Conservation (phyloP, 2,888 invertebrate genomes). For the Melinaea marsaeus region DNA sequence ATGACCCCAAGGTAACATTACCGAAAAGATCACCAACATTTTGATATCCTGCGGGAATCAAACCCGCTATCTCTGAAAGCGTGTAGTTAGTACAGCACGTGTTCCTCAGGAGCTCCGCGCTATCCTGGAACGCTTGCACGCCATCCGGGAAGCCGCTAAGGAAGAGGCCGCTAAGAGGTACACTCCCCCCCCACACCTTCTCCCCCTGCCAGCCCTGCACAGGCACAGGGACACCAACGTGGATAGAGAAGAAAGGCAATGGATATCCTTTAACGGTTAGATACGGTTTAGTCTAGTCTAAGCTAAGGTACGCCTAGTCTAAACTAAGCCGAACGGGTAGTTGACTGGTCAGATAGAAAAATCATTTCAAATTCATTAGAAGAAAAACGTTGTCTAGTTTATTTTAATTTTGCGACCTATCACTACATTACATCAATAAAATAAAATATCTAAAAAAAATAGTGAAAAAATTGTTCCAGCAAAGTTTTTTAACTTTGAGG, state of each 20-base stretch:
- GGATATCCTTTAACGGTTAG: conserved; percentile 72
- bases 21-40: not conserved
- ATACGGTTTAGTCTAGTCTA: too few species aligned
- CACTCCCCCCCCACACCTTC: conserved; percentile 55
- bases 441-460: too few species aligned
- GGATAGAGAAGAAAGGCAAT: conserved; percentile 68
- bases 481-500: too few species aligned
- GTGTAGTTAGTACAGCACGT: not conserved
- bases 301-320: too few species aligned
- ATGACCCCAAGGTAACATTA: conserved; percentile 61
- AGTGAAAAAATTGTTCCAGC: too few species aligned
- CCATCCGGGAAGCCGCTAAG: conserved; percentile 60
- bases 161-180: conserved; percentile 54
- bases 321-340: too few species aligned
- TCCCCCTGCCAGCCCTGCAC: conserved; percentile 59
- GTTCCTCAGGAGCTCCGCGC: conserved; percentile 56
- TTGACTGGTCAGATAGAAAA: too few species aligned
- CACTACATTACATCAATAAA: too few species aligned
- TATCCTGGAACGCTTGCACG: conserved; percentile 62
- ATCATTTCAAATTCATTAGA: too few species aligned
- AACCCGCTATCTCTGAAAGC: not conserved
- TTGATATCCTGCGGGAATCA: not conserved
- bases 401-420: too few species aligned
- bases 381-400: too few species aligned
- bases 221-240: conserved; percentile 70